Evolutionary conservation across 2,797 vertebrate genomes (phyloP).

Genomic region (Thamnophis elegans): DNA sequence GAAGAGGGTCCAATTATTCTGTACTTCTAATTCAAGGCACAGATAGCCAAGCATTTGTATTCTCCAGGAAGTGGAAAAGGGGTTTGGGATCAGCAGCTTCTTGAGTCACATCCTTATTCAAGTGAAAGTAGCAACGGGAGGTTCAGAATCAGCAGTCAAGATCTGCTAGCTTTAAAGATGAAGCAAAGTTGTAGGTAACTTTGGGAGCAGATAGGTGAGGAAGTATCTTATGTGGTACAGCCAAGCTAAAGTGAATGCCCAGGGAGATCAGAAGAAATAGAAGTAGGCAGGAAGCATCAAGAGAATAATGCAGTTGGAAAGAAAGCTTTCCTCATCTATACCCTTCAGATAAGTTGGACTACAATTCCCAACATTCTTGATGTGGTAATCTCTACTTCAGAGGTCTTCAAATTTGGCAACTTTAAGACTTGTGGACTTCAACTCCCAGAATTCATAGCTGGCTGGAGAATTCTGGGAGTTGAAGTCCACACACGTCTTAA

Average conservation of each 20-base stretch:
- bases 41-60: constrained; percentile 34
- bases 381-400: background rate
- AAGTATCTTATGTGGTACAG: background rate
- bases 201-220: background rate
- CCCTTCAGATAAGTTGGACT: background rate
- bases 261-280: background rate
- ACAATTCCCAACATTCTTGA: background rate
- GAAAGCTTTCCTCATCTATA: background rate
- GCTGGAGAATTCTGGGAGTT: no score
- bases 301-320: background rate
- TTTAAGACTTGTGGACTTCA: no score
- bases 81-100: constrained; percentile 12
- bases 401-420: no score
- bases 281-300: background rate
- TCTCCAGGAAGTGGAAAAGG: constrained; percentile 34
- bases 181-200: background rate
- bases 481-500: no score
- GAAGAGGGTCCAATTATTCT: constrained; percentile 58
- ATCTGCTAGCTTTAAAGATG: background rate
- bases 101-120: background rate
- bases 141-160: background rate
- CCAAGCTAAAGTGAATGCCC: background rate
- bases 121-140: background rate
- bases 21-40: constrained; percentile 61
- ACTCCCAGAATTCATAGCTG: no score